Base-by-base conservation (phyloP, 2,888 invertebrate genomes). In the Dusona sp. region DNA sequence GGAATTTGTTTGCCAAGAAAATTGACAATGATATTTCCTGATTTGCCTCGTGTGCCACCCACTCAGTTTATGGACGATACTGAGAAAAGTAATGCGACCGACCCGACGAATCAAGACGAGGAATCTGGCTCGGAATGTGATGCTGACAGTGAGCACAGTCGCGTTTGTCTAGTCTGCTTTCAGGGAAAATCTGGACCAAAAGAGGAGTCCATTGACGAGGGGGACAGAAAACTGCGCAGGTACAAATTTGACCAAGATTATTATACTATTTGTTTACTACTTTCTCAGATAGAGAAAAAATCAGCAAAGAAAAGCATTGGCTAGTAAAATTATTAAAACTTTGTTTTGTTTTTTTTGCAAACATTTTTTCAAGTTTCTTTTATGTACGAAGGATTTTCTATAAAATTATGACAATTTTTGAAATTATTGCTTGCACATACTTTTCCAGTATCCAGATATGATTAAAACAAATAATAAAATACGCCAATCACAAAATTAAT, bases 1-100 rank as follows among this genome's bases (percentile, higher is more conserved):
- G 98, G 98, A 33, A 96, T 98, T 83, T 96, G 97, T 92, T 95
- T 98, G 89, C 97, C 98, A 9, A 95, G 95, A 80, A 96, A 96
- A 91, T 95, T 97, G 57, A 94, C 95, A 85, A 96, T 96, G 91
- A 95, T 97, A 83, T 97, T 97, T 94, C 96, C 96, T 65, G 95
- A 95, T 93, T 87, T 88, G 48, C 81, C 89, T 13, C 89, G 90
- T 19, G 29, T 87, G 19, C 86, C 88, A 4, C 80, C 89, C 3
- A 82, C 90, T 16, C 78, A 68, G 45, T 33, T 82, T 33, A 51
- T 74, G 22, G 61, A 84, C 74, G 42, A 83, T 79, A 54, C 36
- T 16, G 85, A 67, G 45, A 89, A 89, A 85, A 78, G 88, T 42
- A 89, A 88, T 33, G 78, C 83, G 25, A 51, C 86, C 48, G 88